These are phyloP conservation scores for Hesperia comma DNA, from an alignment of 2,888 invertebrate genomes.

Conservation along the genomic window DNA sequence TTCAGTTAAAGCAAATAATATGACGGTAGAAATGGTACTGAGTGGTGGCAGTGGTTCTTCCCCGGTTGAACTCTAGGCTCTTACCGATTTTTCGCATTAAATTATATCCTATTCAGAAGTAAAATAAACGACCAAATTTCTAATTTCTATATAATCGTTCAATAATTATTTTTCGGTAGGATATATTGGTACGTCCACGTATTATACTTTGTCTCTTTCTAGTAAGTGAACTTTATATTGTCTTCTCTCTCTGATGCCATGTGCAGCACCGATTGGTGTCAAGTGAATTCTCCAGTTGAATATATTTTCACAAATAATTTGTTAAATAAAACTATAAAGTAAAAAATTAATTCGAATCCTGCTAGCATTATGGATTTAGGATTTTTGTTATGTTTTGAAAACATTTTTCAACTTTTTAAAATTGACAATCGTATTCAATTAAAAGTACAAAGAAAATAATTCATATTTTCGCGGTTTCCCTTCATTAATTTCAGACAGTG, in stretches of 20 bases:
- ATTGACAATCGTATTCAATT: background rate
- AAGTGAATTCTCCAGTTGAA: constrained; percentile 41
- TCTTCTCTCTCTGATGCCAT: constrained; percentile 66
- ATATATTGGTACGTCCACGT: constrained; percentile 50
- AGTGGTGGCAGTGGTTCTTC: too few species aligned
- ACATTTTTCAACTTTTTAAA: background rate
- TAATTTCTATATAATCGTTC: background rate
- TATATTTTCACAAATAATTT: background rate
- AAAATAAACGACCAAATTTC: background rate
- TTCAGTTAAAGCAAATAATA: too few species aligned
- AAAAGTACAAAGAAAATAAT: constrained; percentile 30
- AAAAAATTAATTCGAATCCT: background rate
- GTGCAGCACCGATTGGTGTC: constrained; percentile 67
- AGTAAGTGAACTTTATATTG: constrained; percentile 46
- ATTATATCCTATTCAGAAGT: background rate
- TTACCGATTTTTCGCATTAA: background rate
- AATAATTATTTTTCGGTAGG: constrained; percentile 1
- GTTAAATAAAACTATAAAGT: background rate
- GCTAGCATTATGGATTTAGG: background rate
- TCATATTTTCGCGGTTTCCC: constrained; percentile 58
- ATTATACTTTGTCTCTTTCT: constrained; percentile 44
- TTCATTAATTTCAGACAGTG: constrained; percentile 60
- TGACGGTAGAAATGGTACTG: too few species aligned
- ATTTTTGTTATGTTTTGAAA: background rate
- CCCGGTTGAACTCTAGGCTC: too few species aligned